Conservation (phyloP, 2,888 invertebrate genomes). For the Ischnus inquisitorius region DNA sequence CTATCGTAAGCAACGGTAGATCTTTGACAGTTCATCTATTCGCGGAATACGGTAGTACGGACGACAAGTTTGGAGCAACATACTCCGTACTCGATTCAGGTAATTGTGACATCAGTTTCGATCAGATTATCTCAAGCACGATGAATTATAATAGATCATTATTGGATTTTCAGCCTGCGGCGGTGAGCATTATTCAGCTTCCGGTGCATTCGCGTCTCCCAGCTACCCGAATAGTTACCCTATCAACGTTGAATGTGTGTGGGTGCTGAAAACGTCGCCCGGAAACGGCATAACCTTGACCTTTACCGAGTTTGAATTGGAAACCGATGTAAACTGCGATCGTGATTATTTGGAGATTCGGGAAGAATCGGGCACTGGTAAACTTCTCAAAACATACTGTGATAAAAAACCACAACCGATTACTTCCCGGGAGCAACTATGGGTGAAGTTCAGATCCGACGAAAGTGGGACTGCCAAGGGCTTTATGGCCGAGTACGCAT, state of each 20-base stretch:
- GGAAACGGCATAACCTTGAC: conserved; percentile 90
- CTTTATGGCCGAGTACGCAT: conserved; percentile 91
- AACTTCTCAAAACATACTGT: conserved; percentile 91
- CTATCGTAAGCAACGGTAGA: conserved; percentile 90
- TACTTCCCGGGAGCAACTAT: conserved; percentile 88
- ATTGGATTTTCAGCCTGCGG: conserved; percentile 88
- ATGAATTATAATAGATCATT: not conserved
- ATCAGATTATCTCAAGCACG: not conserved
- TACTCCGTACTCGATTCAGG: conserved; percentile 88
- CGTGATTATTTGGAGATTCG: conserved; percentile 95
- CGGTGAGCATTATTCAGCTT: conserved; percentile 87
- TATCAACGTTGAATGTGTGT: conserved; percentile 90
- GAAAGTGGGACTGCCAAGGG: conserved; percentile 88
- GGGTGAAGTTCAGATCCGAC: conserved; percentile 92
- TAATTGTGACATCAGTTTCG: conserved; percentile 74
- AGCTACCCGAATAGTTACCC: conserved; percentile 91
- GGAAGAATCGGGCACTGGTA: conserved; percentile 88
- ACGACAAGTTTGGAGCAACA: conserved; percentile 86
- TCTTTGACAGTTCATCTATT: conserved; percentile 86
- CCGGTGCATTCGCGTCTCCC: conserved; percentile 90
- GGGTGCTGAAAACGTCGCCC: conserved; percentile 89
- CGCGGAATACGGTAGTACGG: conserved; percentile 53
- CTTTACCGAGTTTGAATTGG: conserved; percentile 90
- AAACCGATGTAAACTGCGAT: conserved; percentile 91
- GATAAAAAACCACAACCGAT: conserved; percentile 87